A percentile compares a stretch with the other conserved stretches of the same genome.
Conservation (phyloP, 2,113 vertebrate species). For the Onychorhynchus coronatus region DNA sequence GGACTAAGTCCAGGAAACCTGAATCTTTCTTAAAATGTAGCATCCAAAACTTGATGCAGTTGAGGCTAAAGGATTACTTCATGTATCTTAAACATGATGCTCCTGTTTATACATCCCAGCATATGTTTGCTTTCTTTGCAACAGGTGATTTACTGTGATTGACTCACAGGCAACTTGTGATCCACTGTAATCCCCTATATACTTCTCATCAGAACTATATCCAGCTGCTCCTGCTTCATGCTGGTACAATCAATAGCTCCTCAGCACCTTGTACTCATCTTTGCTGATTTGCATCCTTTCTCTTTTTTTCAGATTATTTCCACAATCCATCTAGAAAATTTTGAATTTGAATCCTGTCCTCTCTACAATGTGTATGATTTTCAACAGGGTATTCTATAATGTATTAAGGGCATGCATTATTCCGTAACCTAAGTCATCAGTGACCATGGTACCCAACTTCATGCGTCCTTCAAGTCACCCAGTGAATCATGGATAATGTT, state of each 20-base stretch:
- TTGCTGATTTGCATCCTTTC: background rate
- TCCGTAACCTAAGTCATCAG: background rate
- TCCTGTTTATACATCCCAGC: background rate
- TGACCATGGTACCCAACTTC: background rate
- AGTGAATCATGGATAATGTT: background rate
- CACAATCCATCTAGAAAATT: background rate
- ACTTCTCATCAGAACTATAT: background rate
- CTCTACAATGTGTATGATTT: background rate
- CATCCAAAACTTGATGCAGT: background rate
- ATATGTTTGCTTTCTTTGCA: conserved; percentile 8
- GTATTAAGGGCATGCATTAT: background rate
- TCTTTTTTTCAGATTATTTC: background rate
- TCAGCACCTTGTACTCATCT: background rate
- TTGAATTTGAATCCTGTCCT: background rate
- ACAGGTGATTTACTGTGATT: conserved; percentile 10
- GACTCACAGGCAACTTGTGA: background rate
- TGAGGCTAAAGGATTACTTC: background rate
- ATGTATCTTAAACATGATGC: background rate
- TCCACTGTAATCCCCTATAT: background rate
- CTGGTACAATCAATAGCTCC: background rate
- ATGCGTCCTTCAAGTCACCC: background rate
- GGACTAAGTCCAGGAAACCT: background rate
- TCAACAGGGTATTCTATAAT: background rate
- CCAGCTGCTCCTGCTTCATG: background rate
- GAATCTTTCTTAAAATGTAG: background rate